Evolutionary conservation across 1,140 invertebrate species (phyloP), one percentile per base, ranked within the genome.

Genomic region (Cydia fagiglandana): DNA sequence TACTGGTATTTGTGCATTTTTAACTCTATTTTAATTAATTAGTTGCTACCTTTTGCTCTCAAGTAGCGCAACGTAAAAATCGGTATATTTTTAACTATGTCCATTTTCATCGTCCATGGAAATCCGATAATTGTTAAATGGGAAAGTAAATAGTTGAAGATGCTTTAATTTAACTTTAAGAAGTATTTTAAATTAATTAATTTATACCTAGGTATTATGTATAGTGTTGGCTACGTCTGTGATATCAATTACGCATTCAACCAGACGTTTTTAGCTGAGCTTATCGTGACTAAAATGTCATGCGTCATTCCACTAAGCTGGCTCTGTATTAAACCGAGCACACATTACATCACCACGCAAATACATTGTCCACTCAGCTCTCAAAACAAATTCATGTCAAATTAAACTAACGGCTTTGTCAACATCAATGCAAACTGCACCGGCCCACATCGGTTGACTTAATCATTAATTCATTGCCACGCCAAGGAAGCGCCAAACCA

Each of bases 391-490:
- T 70, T 45, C n/a, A 70, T 45, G 30, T 38, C 30, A 38, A 70
- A 68, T 34, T 38, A 30, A 70, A 38, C 30, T 70, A 70, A 70
- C 66, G 64, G 28, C 64, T 28, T 75, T 78, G 80, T 82, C 81
- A 82, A 84, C 86, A 86, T 88, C 88, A 90, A 91, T 90, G 90
- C 88, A 90, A 90, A 89, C 87, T 90, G 90, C 88, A 90, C 78
- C 79, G 77, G 73, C 86, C 88, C 82, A 89, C 86, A 80, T 74
- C 75, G 79, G 78, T 53, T 28, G 50, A 70, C 70, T 75, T 84
- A 84, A 87, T 92, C 85, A 92, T 88, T 86, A 86, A 92, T 91
- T 93, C 91, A 91, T 86, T 87, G 83, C 83, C 88, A 90, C 88
- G 85, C 91, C 82, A 84, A 87, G 89, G 90, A 91, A 91, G 88